Evolutionary conservation across 1,140 invertebrate genomes (phyloP).

Genomic region (Microplitis mediator): DNA sequence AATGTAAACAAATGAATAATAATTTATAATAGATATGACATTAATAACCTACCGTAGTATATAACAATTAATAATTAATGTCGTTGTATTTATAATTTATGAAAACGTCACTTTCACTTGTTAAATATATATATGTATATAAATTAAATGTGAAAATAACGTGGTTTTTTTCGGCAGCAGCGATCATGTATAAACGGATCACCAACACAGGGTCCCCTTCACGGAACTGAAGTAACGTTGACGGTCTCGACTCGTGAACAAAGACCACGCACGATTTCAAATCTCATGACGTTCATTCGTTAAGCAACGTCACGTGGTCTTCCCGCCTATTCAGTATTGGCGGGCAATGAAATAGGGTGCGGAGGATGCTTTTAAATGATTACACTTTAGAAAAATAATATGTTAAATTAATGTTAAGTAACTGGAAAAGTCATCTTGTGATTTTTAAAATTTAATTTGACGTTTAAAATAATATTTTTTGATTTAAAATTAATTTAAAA

Average conservation of each 20-base stretch:
- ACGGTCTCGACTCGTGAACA: conserved; percentile 55
- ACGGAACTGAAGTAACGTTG: conserved; percentile 60
- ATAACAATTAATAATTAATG: conserved; percentile 30
- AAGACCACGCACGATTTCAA: conserved; percentile 63
- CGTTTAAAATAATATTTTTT: background rate
- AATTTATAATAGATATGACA: background rate
- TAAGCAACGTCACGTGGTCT: conserved; percentile 48
- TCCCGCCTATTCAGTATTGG: conserved; percentile 31
- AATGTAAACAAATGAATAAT: conserved; percentile 6
- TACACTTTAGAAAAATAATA: background rate
- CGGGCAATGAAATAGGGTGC: conserved; percentile 24
- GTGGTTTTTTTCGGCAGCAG: conserved; percentile 41
- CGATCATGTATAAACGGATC: conserved; percentile 54
- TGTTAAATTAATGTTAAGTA: background rate
- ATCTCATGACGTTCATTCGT: conserved; percentile 51
- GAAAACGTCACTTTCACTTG: conserved; percentile 43
- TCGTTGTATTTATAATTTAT: conserved; percentile 30
- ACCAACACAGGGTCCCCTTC: conserved; percentile 60
- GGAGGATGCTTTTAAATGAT: conserved; percentile 43
- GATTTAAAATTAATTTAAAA: background rate
- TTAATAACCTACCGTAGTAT: conserved; percentile 45
- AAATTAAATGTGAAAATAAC: conserved; percentile 33
- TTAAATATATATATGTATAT: conserved; percentile 42
- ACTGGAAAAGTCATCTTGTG: background rate
- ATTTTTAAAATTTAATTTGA: background rate